phyloP scores from a whole-genome alignment of 2,113 vertebrate genomes.

The Ammodytes dubius region DNA sequence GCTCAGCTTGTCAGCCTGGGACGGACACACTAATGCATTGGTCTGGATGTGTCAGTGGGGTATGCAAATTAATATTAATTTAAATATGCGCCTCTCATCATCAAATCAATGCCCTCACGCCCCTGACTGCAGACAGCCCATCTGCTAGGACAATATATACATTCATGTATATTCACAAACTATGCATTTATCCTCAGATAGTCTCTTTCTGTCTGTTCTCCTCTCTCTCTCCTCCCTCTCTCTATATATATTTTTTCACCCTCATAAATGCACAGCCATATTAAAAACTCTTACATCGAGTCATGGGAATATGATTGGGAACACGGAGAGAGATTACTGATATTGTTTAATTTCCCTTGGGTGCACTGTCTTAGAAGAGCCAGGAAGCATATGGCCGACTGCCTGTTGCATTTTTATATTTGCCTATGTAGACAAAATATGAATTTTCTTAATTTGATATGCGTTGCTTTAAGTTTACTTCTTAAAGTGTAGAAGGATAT shows the following conservation, averaged over 20 bases:
- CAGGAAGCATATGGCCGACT: slow-evolving; percentile 64
- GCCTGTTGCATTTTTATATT: slow-evolving; percentile 45
- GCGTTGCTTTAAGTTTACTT: slow-evolving; percentile 22
- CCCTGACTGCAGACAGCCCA: slow-evolving; percentile 62
- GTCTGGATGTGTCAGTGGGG: slow-evolving; percentile 41
- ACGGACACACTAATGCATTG: slow-evolving; percentile 48
- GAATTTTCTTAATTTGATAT: slow-evolving; percentile 42
- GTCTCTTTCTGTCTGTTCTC: slow-evolving; percentile 13
- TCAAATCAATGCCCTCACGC: slow-evolving; percentile 54
- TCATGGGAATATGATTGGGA: slow-evolving; percentile 75
- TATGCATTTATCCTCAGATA: slow-evolving; percentile 32
- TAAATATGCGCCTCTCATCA: slow-evolving; percentile 62
- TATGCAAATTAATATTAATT: slow-evolving; percentile 70
- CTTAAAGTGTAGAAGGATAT: slow-evolving; percentile 1
- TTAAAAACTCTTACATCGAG: slow-evolving; percentile 69
- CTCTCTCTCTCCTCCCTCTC: neutral
- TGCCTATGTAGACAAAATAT: slow-evolving; percentile 30
- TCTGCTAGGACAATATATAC: slow-evolving; percentile 66
- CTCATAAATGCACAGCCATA: slow-evolving; percentile 68
- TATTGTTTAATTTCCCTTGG: slow-evolving; percentile 80
- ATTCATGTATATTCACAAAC: slow-evolving; percentile 44
- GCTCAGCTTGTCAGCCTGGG: slow-evolving; percentile 38
- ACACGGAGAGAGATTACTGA: slow-evolving; percentile 75
- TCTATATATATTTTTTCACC: slow-evolving; percentile 30
- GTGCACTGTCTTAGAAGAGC: slow-evolving; percentile 64